Evolutionary conservation across 2,888 invertebrate species (phyloP), one percentile per base, ranked within the genome.

Genomic region (Idaea aversata): DNA sequence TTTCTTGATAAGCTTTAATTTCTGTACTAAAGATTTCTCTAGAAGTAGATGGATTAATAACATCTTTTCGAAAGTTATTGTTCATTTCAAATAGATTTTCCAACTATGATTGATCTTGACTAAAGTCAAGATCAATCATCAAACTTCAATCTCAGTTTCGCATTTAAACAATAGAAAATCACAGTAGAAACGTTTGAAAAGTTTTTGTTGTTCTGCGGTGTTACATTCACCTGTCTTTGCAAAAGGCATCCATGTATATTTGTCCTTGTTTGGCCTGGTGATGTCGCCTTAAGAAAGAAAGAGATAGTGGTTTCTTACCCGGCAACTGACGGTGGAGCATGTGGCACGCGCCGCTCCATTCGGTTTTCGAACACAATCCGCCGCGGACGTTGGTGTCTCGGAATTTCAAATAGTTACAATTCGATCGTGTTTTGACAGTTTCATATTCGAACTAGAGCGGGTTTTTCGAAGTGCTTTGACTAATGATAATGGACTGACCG

Each of bases 301-400:
- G 91, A 85, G 92, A 91, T 82, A 73, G 83, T 73, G 77, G 70
- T 81, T 81, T 79, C 82, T 82, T 70, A 75, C 72, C 72, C 79
- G 78, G 82, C 77, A 79, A 76, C 74, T 71, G 59, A 63, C 34
- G 34, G 75, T 47, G 47, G 10, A 86, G 82, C 90, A 87, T 90
- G 88, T 88, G 90, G 90, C 91, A 91, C 91, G 92, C 91, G 92
- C 87, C 86, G 81, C 82, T 84, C 85, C 90, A 93, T 91, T 92
- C 92, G 88, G 90, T 88, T 86, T 86, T 77, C 82, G 88, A 89
- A 82, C 88, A 86, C 74, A 77, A 80, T 69, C 74, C 79, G 73
- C 81, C 73, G 79, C 75, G 79, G 90, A 86, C 89, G 93, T 84
- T 71, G 78, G 67, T 67, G 73, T 71, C 76, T 77, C 69, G 70